Evolutionary conservation across 2,797 vertebrate genomes (phyloP).

Genomic region (Danio aesculapii): DNA sequence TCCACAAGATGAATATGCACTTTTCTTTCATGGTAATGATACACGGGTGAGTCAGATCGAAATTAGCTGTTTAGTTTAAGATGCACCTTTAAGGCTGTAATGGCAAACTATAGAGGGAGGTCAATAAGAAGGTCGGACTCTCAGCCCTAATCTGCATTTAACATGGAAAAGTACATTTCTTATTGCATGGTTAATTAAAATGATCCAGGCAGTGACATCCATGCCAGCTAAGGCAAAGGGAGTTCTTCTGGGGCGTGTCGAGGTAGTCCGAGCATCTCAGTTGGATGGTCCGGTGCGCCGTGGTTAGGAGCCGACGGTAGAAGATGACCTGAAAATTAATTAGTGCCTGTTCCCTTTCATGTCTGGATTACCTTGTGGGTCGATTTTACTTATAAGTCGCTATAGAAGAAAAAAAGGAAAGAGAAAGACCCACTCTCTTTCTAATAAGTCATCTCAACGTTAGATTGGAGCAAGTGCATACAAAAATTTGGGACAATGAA

Average conservation of each 20-base stretch:
- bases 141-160: constrained; percentile 49
- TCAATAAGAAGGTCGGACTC: constrained; percentile 53
- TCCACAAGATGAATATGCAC: constrained; percentile 36
- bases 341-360: constrained; percentile 26
- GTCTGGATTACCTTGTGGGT: constrained; percentile 17
- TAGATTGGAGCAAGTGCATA: constrained; percentile 20
- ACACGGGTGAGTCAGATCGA: constrained; percentile 63
- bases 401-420: neutral
- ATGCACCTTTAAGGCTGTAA: constrained; percentile 55
- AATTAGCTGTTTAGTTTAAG: constrained; percentile 57
- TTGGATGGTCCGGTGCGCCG: neutral
- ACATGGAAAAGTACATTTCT: constrained; percentile 51
- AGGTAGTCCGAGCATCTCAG: constrained; percentile 11
- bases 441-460: constrained; percentile 6
- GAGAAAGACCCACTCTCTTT: constrained; percentile 6
- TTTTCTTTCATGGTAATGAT: constrained; percentile 57
- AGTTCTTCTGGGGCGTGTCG: constrained; percentile 2
- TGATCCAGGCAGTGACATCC: constrained; percentile 46
- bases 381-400: neutral
- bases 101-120: constrained; percentile 52
- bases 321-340: constrained; percentile 35
- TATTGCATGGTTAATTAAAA: constrained; percentile 63
- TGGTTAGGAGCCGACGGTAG: neutral
- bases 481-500: constrained; percentile 32
- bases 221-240: neutral